Percentiles rank a stretch among this genome's conserved stretches.
These are phyloP conservation scores for Zoanthus sociatus DNA, from an alignment of 92 coral and sea anemone species.

Conservation along the genomic window DNA sequence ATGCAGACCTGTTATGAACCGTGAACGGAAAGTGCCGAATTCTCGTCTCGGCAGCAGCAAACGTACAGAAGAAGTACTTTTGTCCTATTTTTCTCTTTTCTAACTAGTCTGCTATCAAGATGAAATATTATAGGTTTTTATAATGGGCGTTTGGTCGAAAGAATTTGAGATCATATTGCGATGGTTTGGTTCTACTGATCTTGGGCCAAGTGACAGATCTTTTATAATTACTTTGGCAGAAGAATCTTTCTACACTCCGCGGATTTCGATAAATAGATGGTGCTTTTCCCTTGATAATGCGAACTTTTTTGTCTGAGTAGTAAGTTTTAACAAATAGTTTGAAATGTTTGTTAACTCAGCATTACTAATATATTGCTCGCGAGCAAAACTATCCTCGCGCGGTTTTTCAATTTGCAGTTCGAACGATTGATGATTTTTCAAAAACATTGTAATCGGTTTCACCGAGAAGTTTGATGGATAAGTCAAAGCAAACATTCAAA, in stretches of 20 bases:
- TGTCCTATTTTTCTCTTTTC: background rate
- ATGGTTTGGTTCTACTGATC: too few species aligned
- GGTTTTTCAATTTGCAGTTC: background rate
- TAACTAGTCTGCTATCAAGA: background rate
- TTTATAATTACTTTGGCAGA: background rate
- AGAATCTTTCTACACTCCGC: constrained; percentile 29
- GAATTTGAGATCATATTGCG: background rate
- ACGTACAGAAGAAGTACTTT: background rate
- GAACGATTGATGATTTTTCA: background rate
- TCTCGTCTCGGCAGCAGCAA: background rate
- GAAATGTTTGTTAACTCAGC: background rate
- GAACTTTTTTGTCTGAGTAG: constrained; percentile 31
- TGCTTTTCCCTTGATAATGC: constrained; percentile 15
- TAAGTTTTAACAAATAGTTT: constrained; percentile 1
- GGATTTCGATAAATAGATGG: constrained; percentile 28
- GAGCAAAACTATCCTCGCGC: constrained; percentile 1
- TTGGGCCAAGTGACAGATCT: constrained; percentile 2
- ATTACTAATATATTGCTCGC: background rate
- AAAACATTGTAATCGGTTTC: background rate
- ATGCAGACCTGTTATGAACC: background rate
- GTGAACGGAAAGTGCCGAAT: background rate
- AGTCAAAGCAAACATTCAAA: background rate
- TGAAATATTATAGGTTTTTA: background rate
- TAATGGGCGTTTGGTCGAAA: constrained; percentile 13
- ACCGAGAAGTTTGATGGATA: background rate